Base-by-base conservation (phyloP, 1,140 invertebrate genomes). In the Ooceraea biroi region DNA sequence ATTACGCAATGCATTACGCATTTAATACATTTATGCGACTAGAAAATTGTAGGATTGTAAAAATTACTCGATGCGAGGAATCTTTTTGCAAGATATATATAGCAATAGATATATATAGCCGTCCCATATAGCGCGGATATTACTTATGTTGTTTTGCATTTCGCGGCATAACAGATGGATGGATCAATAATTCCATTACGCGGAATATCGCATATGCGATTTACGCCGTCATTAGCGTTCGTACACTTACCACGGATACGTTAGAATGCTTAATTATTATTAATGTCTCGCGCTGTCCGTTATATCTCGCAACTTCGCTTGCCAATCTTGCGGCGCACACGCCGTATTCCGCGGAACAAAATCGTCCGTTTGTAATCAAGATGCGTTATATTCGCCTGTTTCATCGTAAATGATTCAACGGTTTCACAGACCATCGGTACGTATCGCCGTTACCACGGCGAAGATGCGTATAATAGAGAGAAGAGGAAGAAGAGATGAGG, bases 371-470 rank as follows among this genome's bases (percentile, higher is more conserved):
- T 58, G 76, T 71, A 80, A 80, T 80, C 76, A 80, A 80, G 50
- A 57, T 36, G 65, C 76, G 65, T 80, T 80, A 57, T 30, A 68
- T 80, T 71, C 65, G 76, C 76, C 66, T 77, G 55, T 58, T 80
- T 80, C 50, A 80, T 80, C 76, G 36, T 57, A 80, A 80, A 80
- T 69, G 65, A 69, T 30, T 80, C 65, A 80, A 80, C 76, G 65
- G 76, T 57, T 69, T 71, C 76, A n/a, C 66, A 77, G 10, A 52
- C 46, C 60, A 77, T 77, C 60, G 74, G 63, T 46, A 48, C 19
- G 27, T 8, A 57, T 25, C 48, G 76, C 76, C 76, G 65, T 80
- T 57, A 69, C 25, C 25, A 27, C 36, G 17, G 30, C 5, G 19
- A 36, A 25, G 19, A 46, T n/a, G n/a, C n/a, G n/a, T n/a, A n/a